A percentile compares a stretch with the other conserved stretches of the same genome.
These are phyloP conservation scores for Hesperophylax magnus DNA, from an alignment of 1,140 invertebrate genomes.

Conservation along the genomic window DNA sequence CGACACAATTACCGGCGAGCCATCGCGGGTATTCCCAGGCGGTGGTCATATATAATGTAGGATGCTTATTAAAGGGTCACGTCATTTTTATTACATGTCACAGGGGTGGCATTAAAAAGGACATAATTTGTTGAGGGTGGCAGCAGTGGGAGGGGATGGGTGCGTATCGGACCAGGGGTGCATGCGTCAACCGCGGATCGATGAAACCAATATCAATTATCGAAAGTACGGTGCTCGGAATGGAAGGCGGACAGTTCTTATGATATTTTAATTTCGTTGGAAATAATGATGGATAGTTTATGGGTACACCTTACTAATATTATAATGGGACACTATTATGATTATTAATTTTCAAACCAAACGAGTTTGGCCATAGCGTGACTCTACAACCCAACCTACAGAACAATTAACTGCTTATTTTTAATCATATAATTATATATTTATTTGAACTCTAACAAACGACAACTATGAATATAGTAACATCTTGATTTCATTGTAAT, in stretches of 20 bases:
- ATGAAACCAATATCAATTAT: conserved; percentile 56
- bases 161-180: not conserved
- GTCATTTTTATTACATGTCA: conserved; percentile 53
- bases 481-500: too few species aligned
- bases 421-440: too few species aligned
- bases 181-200: conserved; percentile 46
- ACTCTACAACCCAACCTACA: too few species aligned
- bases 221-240: conserved; percentile 28
- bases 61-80: conserved; percentile 55
- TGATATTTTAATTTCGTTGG: not conserved
- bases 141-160: not conserved
- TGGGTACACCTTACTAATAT: too few species aligned
- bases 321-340: too few species aligned
- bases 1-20: conserved; percentile 8
- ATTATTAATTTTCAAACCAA: too few species aligned
- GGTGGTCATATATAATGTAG: conserved; percentile 30
- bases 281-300: too few species aligned
- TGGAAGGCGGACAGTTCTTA: not conserved
- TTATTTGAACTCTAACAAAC: too few species aligned
- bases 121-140: conserved; percentile 50
- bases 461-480: too few species aligned
- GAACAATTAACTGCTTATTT: too few species aligned
- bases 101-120: conserved; percentile 47
- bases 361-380: too few species aligned
- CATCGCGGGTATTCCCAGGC: conserved; percentile 23